phyloP scores from a whole-genome alignment of 2,888 invertebrate genomes.

The Tiliacea aurago region DNA sequence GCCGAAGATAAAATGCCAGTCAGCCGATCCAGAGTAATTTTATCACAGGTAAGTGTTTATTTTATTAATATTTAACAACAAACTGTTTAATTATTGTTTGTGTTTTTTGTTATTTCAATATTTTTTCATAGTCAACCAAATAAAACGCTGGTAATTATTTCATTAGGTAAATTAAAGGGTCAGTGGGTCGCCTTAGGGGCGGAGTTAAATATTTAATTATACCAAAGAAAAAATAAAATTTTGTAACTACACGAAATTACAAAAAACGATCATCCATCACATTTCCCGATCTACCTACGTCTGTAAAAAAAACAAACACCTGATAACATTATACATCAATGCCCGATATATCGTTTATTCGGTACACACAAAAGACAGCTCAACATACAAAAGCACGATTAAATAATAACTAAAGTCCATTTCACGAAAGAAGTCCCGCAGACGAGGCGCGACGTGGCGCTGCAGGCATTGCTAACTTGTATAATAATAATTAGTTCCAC shows the following conservation, averaged over 20 bases:
- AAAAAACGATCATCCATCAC: neutral
- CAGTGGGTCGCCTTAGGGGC: too few relatives aligned
- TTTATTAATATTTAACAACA: neutral
- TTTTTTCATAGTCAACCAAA: neutral
- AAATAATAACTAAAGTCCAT: too few relatives aligned
- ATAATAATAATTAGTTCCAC: too few relatives aligned
- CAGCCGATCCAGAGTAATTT: constrained; percentile 59
- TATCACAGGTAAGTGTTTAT: constrained; percentile 63
- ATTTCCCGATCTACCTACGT: constrained; percentile 1
- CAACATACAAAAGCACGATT: too few relatives aligned
- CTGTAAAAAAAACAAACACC: neutral
- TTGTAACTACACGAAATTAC: neutral
- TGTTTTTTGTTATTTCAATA: neutral
- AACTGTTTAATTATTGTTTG: neutral
- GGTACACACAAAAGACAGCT: too few relatives aligned
- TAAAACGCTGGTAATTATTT: neutral
- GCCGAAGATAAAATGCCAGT: constrained; percentile 47
- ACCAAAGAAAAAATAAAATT: neutral
- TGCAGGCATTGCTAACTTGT: too few relatives aligned
- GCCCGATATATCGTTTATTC: too few relatives aligned
- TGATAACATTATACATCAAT: too few relatives aligned
- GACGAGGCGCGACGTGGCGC: too few relatives aligned
- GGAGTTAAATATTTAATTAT: neutral
- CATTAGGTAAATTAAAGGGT: neutral
- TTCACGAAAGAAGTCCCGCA: too few relatives aligned